phyloP scores from a whole-genome alignment of 2,113 vertebrate genomes.

The Meleagris gallopavo region DNA sequence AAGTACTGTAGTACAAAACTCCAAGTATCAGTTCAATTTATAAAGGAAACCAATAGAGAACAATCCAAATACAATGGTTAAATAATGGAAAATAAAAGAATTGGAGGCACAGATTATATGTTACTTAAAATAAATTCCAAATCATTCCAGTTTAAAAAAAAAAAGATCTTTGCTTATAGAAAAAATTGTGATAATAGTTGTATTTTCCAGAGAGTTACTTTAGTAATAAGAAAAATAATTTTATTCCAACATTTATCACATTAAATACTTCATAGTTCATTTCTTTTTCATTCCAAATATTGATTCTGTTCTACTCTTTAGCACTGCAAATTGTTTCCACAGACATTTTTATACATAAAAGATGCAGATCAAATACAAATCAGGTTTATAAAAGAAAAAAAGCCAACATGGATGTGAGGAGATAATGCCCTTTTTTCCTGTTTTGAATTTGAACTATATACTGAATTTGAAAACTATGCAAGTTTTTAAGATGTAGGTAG shows the following conservation, averaged over 20 bases:
- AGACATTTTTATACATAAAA: not conserved
- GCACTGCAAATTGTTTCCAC: not conserved
- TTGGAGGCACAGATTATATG: not conserved
- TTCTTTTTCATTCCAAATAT: not conserved
- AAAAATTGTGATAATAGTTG: not conserved
- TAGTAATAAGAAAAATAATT: not conserved
- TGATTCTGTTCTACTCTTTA: not conserved
- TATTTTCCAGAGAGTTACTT: constrained; percentile 12
- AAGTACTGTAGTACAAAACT: not conserved
- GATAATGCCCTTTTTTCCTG: not conserved
- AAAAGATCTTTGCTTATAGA: not conserved
- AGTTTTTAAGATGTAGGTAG: not conserved
- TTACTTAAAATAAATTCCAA: not conserved
- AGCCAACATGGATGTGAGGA: not conserved
- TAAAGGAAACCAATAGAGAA: not conserved
- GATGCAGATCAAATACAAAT: not conserved
- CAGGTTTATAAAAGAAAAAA: not conserved
- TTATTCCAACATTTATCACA: not conserved
- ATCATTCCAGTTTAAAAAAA: not conserved
- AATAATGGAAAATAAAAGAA: not conserved
- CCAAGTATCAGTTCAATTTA: not conserved
- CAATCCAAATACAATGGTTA: not conserved
- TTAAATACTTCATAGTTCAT: not conserved
- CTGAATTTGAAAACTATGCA: not conserved
- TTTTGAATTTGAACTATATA: not conserved